Evolutionary conservation across 2,797 vertebrate genomes (phyloP).

Genomic region (Neomorphus geoffroyi): DNA sequence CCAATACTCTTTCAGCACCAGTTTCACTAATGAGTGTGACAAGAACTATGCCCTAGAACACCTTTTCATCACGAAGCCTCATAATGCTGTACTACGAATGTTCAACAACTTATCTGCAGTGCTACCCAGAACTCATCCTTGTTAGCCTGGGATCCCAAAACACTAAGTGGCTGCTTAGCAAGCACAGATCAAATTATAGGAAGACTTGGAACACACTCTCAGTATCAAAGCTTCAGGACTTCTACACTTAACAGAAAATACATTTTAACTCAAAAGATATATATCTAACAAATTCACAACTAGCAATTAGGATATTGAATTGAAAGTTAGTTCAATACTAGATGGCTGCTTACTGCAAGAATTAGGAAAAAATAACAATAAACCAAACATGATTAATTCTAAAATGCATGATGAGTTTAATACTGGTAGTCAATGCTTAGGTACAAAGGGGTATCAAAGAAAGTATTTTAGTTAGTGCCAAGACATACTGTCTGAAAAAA

Average conservation of each 20-base stretch:
- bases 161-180: not conserved
- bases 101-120: not conserved
- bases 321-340: not conserved
- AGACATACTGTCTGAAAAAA: not conserved
- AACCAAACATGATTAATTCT: not conserved
- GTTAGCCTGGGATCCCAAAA: not conserved
- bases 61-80: not conserved
- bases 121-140: not conserved
- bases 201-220: not conserved
- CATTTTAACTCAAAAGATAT: rapidly evolving
- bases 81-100: not conserved
- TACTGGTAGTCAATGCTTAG: not conserved
- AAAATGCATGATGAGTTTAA: not conserved
- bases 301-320: not conserved
- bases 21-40: not conserved
- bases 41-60: not conserved
- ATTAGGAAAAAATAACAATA: not conserved
- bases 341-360: not conserved
- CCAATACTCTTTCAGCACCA: not conserved
- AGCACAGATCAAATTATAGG: not conserved
- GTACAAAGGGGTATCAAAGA: not conserved
- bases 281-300: not conserved
- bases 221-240: not conserved
- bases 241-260: not conserved
- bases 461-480: not conserved